phyloP scores from a whole-genome alignment of 1,140 invertebrate species.

The Ectropis grisescens region DNA sequence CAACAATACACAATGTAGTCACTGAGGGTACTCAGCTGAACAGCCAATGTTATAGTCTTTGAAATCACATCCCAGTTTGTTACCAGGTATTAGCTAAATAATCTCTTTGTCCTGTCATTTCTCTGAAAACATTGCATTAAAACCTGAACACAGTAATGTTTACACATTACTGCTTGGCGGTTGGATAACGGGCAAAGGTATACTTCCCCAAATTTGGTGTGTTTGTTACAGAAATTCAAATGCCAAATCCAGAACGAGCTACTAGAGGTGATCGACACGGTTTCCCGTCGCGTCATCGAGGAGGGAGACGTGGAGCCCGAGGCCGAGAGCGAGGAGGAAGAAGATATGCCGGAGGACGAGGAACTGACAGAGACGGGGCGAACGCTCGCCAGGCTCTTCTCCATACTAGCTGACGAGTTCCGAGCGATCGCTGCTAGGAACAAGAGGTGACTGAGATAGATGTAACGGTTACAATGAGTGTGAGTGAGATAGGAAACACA shows the following conservation, averaged over 20 bases:
- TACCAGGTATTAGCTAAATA: too few species aligned
- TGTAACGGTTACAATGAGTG: neutral
- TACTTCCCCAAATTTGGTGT: too few species aligned
- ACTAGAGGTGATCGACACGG: constrained; percentile 80
- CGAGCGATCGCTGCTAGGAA: constrained; percentile 35
- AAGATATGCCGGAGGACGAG: constrained; percentile 15
- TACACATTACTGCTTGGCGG: too few species aligned
- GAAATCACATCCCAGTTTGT: too few species aligned
- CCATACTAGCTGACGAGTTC: constrained; percentile 40
- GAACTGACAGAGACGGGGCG: constrained; percentile 26
- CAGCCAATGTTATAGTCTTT: too few species aligned
- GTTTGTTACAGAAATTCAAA: constrained; percentile 81
- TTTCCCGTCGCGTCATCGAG: constrained; percentile 82
- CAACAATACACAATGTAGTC: too few species aligned
- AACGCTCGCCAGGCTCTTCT: constrained; percentile 35
- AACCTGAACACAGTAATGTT: too few species aligned
- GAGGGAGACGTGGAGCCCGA: constrained; percentile 49
- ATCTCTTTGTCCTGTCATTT: too few species aligned
- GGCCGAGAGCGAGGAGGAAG: constrained; percentile 25
- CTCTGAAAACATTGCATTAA: too few species aligned
- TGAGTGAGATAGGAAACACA: neutral
- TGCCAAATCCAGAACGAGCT: constrained; percentile 86
- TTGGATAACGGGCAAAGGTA: too few species aligned
- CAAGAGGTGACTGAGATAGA: constrained; percentile 22
- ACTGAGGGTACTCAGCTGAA: too few species aligned